phyloP scores from a whole-genome alignment of 2,888 invertebrate genomes.

The Pharmacophagus antenor region DNA sequence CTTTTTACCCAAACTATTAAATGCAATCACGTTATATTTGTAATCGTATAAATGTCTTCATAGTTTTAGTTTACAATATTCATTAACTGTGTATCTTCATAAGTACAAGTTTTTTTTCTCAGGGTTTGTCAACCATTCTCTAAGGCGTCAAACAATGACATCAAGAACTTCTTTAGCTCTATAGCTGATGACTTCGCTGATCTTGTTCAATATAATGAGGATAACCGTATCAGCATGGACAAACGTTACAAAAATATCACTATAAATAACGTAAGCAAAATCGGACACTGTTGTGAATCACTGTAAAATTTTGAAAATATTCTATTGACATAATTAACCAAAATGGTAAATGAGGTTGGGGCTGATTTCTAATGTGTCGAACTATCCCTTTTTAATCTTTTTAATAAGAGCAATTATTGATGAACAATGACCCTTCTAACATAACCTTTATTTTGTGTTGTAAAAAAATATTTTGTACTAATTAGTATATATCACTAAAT shows the following conservation, averaged over 20 bases:
- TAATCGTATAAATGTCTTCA: not conserved
- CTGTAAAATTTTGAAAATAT: too few species aligned
- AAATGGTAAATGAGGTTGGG: too few species aligned
- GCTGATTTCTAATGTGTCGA: too few species aligned
- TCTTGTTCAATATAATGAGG: conserved; percentile 96
- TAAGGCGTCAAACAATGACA: conserved; percentile 83
- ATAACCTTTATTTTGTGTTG: too few species aligned
- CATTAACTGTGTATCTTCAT: too few species aligned
- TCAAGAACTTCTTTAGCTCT: conserved; percentile 90
- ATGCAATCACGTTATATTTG: too few species aligned
- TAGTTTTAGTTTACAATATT: not conserved
- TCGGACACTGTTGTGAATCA: not conserved
- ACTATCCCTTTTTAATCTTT: too few species aligned
- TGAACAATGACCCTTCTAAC: too few species aligned
- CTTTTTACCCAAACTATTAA: too few species aligned
- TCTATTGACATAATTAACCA: too few species aligned
- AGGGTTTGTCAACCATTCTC: conserved; percentile 89
- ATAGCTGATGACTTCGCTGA: conserved; percentile 93
- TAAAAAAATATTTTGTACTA: not conserved
- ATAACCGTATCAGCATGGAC: conserved; percentile 87
- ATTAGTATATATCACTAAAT: too few species aligned
- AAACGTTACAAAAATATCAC: conserved; percentile 84
- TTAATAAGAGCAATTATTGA: too few species aligned
- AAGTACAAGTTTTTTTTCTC: conserved; percentile 17
- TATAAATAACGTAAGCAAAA: conserved; percentile 83